Conservation (phyloP, 2,888 invertebrate species). For the Unio pictorum region DNA sequence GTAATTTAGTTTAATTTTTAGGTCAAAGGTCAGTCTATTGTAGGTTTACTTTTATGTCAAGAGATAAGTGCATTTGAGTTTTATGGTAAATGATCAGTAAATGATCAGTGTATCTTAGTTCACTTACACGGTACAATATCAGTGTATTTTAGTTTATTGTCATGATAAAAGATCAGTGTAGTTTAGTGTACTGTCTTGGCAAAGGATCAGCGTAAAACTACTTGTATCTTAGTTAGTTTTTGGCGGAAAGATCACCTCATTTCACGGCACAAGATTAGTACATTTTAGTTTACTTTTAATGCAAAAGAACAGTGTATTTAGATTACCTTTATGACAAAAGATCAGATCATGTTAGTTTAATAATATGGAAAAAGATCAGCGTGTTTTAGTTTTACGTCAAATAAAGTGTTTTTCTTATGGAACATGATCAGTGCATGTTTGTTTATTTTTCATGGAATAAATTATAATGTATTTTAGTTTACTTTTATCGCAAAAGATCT, state of each 20-base stretch:
- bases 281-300: neutral
- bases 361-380: neutral
- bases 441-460: neutral
- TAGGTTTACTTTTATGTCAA: neutral
- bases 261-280: too few relatives aligned
- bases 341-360: neutral
- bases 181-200: constrained; percentile 25
- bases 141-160: neutral
- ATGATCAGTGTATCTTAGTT: neutral
- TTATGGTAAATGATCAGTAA: neutral
- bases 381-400: too few relatives aligned
- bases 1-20: neutral
- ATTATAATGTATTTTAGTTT: neutral
- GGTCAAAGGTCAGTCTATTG: neutral
- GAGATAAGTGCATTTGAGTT: neutral
- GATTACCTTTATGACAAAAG: neutral
- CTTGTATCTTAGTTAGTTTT: neutral
- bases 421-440: constrained; percentile 43
- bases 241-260: too few relatives aligned
- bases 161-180: neutral
- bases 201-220: constrained; percentile 43
- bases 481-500: neutral
- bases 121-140: neutral
- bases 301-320: neutral
- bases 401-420: constrained; percentile 25